Evolutionary conservation across 2,113 vertebrate genomes (phyloP).

Genomic region (Cyprinodon variegatus): DNA sequence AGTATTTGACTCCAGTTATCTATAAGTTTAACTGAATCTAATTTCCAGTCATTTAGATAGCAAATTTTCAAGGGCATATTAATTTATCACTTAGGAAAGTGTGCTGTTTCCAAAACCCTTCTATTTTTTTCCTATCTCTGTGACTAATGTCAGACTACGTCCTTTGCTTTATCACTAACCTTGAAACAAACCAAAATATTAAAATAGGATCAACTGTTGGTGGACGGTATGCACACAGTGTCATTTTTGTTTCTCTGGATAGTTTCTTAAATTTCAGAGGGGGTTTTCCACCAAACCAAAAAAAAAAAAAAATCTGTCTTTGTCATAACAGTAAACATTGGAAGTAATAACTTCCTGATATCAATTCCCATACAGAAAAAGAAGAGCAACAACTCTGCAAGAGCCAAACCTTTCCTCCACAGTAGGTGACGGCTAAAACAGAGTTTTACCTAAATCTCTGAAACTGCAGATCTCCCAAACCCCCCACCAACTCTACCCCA

Average conservation of each 20-base stretch:
- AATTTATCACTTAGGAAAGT: not conserved
- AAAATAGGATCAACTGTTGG: not conserved
- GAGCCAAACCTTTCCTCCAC: not conserved
- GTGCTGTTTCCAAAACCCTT: not conserved
- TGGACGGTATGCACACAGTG: not conserved
- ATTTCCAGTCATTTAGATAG: not conserved
- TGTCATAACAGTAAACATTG: conserved; percentile 3
- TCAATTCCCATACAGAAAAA: not conserved
- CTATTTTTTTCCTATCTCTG: not conserved
- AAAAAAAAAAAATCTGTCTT: not conserved
- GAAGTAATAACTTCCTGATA: conserved; percentile 1
- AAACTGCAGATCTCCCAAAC: conserved; percentile 11
- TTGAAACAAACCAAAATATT: not conserved
- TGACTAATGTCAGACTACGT: not conserved
- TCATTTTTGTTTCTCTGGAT: not conserved
- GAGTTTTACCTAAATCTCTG: conserved; percentile 45
- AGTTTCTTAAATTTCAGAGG: conserved; percentile 13
- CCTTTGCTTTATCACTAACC: not conserved
- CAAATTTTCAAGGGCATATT: not conserved
- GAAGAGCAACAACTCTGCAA: not conserved
- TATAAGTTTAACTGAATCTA: not conserved
- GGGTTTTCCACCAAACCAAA: conserved; percentile 21
- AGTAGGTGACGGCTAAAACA: conserved; percentile 33
- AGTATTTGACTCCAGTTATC: not conserved
- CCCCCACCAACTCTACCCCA: conserved; percentile 37